These are phyloP conservation scores for Nephrotoma flavescens DNA, from an alignment of 2,888 invertebrate species.

Conservation along the genomic window DNA sequence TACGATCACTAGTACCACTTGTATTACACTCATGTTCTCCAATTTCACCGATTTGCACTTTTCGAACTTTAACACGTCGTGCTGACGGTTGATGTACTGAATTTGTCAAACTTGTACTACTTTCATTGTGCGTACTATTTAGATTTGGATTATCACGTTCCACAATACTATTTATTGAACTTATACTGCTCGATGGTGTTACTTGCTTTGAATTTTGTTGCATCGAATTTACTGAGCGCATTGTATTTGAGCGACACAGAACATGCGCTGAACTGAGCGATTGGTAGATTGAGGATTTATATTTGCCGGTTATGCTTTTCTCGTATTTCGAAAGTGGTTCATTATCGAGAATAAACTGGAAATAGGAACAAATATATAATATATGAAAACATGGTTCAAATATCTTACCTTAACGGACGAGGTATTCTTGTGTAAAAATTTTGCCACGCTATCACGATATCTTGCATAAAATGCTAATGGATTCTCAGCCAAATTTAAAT, in stretches of 20 bases:
- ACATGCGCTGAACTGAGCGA: not conserved
- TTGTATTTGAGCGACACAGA: not conserved
- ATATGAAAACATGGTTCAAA: not conserved
- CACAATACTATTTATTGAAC: constrained; percentile 19
- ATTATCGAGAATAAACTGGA: constrained; percentile 40
- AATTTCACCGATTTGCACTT: constrained; percentile 32
- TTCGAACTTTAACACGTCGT: constrained; percentile 25
- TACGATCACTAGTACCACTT: constrained; percentile 11
- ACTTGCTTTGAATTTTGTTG: constrained; percentile 7
- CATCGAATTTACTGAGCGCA: constrained; percentile 9
- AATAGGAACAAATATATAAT: constrained; percentile 7
- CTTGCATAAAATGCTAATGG: constrained; percentile 45
- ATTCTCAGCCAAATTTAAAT: constrained; percentile 43
- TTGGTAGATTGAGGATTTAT: constrained; percentile 18
- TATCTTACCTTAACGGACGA: constrained; percentile 31
- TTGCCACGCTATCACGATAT: constrained; percentile 38
- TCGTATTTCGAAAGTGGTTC: constrained; percentile 37
- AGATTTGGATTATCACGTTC: constrained; percentile 6
- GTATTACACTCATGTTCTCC: constrained; percentile 25
- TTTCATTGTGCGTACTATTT: not conserved
- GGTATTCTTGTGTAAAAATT: constrained; percentile 40
- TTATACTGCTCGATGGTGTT: constrained; percentile 27
- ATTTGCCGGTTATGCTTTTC: constrained; percentile 33
- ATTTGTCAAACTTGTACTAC: not conserved
- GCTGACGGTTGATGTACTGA: constrained; percentile 9